A percentile compares a stretch with the other conserved stretches of the same genome.
Conservation (phyloP, 92 coral and sea anemone species). For the Siderastrea siderea region DNA sequence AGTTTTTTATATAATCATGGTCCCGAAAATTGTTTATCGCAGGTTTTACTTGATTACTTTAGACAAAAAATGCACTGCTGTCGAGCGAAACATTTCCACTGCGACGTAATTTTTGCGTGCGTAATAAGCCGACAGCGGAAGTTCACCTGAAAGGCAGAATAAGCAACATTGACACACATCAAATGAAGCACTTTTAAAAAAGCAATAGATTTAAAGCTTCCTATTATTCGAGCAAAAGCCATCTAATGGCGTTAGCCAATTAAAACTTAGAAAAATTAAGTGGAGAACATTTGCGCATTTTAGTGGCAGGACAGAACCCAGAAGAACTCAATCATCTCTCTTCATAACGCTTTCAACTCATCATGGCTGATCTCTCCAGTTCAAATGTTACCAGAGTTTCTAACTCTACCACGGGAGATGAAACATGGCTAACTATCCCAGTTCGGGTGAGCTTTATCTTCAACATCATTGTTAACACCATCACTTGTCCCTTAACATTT, state of each 20-base stretch:
- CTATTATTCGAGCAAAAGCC: too few relatives aligned
- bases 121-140: too few relatives aligned
- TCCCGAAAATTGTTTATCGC: too few relatives aligned
- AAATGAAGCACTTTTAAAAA: too few relatives aligned
- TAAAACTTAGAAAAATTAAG: neutral
- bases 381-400: neutral
- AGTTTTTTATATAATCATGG: too few relatives aligned
- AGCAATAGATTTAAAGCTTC: too few relatives aligned
- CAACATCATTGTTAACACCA: neutral
- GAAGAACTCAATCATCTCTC: neutral
- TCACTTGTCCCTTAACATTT: neutral
- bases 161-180: too few relatives aligned
- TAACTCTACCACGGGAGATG: neutral
- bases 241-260: neutral
- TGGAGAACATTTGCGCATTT: neutral
- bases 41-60: too few relatives aligned
- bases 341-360: neutral
- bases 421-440: neutral
- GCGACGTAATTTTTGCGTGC: too few relatives aligned
- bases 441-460: neutral
- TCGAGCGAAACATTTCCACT: too few relatives aligned
- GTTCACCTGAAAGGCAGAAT: too few relatives aligned
- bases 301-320: neutral
- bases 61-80: too few relatives aligned
- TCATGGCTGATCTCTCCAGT: neutral